phyloP scores from a whole-genome alignment of 2,113 vertebrate genomes.

The Sylvietta virens region DNA sequence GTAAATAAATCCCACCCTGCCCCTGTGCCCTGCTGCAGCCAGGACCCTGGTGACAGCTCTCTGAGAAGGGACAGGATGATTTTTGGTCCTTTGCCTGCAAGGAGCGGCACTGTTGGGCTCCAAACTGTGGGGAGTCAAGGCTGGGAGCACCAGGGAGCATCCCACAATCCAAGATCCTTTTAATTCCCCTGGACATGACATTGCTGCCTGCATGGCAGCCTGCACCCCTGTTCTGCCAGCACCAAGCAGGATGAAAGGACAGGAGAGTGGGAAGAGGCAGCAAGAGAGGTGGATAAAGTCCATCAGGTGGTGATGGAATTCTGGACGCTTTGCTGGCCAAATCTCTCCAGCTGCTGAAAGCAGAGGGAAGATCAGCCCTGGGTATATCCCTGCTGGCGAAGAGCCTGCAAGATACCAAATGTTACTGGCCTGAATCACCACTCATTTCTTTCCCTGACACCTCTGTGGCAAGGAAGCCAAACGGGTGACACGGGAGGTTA shows the following conservation, averaged over 20 bases:
- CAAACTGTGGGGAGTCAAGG: background rate
- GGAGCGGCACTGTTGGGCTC: background rate
- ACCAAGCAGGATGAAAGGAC: background rate
- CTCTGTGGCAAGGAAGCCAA: background rate
- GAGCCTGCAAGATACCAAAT: background rate
- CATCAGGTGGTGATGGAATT: background rate
- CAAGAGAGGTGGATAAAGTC: background rate
- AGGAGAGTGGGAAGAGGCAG: background rate
- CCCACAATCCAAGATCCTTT: background rate
- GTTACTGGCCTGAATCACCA: background rate
- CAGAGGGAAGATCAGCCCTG: background rate
- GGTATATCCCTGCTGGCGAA: background rate
- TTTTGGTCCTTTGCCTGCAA: slow-evolving; percentile 24
- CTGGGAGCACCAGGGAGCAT: background rate
- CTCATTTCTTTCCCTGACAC: background rate
- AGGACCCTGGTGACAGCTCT: background rate
- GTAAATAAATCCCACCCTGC: background rate
- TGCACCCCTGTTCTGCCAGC: background rate
- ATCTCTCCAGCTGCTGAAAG: rapidly evolving
- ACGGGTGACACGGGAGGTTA: rapidly evolving
- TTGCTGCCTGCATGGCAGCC: background rate
- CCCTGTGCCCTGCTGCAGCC: slow-evolving; percentile 14
- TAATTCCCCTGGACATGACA: background rate
- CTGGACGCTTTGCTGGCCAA: rapidly evolving
- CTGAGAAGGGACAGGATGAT: background rate